Base-by-base conservation (phyloP, 2,888 invertebrate genomes). In the Calliopum simillimum region DNA sequence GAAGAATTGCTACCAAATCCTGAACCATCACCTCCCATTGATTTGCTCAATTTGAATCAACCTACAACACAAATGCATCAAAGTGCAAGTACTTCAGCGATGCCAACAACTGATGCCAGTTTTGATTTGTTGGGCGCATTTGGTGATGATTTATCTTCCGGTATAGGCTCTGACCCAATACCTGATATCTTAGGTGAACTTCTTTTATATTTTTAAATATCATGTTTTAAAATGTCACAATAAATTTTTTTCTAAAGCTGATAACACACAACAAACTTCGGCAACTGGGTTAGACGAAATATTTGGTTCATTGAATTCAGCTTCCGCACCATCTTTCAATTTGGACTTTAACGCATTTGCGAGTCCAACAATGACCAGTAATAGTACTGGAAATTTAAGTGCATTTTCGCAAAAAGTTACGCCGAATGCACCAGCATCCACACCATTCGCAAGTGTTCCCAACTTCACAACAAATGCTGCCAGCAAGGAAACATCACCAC, bases 81-180 rank as follows among this genome's bases (percentile, higher is more conserved):
- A 49, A 76, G 79, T 76, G 78, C 83, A n/a, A 75, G 80, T 58
- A 78, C 80, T 6, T 79, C 80, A 55, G 80, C 79, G 13, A 80
- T 80, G 78, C 81, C 81, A 49, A 78, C 82, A 69, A 78, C 81
- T 43, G 85, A 85, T 73, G 87, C 89, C 44, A 89, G 89, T 78
- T 89, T 89, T 83, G 90, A 93, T 89, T 86, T 91, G 67, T 81
- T 91, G 23, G 89, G 89, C 0, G 85, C 85, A 0, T 86, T 86
- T 75, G 86, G 83, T 0, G 84, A 83, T 73, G 83, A 83, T 70
- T 80, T 84, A 72, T 83, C 81, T 5, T 78, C 82, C 1, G 85
- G 84, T 21, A 80, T 83, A 58, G 82, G 82, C 11, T 79, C 83
- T n/a, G 79, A 80, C 4, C 71, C 83, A 2, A 82, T 85, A 64